Evolutionary conservation across 2,113 vertebrate genomes (phyloP), one percentile per base, ranked within the genome.

Genomic region (Lynx canadensis): DNA sequence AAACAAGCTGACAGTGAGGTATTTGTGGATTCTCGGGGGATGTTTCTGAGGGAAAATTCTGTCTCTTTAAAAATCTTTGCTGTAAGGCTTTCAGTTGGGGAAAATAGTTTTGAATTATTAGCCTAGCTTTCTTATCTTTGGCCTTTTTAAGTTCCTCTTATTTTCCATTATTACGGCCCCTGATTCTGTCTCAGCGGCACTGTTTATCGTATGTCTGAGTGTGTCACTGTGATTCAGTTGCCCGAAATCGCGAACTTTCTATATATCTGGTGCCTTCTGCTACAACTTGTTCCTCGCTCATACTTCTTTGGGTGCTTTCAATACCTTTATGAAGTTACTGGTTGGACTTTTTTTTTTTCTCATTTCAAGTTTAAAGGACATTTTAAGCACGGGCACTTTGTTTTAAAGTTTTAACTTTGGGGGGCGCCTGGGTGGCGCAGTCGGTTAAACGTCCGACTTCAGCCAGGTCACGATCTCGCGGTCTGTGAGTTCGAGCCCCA

Each of bases 361-460:
- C 21, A 45, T 81, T 73, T 16, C 55, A 66, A 48, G 18, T 63
- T 90, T 52, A 55, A 85, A 89, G 50, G 25, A 12, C n/a, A 23
- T 68, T 38, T 38, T 65, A 50, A 80, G 33, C 15, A 74, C n/a
- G 15, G 66, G 4, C 14, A 74, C 48, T 89, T 88, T 63, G 38
- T 6, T 63, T 79, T 84, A 93, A 84, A 65, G 36, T 65, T 81
- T 71, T 60, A 85, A 33, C 80, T 80, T 57, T 93, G 27, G 80
- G 80, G n/a, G n/a, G n/a, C n/a, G n/a, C n/a, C n/a, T n/a, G n/a
- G n/a, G n/a, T n/a, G n/a, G n/a, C n/a, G n/a, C n/a, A n/a, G n/a
- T n/a, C n/a, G n/a, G n/a, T n/a, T n/a, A n/a, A n/a, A n/a, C n/a
- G n/a, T n/a, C n/a, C n/a, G n/a, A n/a, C n/a, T n/a, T n/a, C n/a